Evolutionary conservation across 2,113 vertebrate genomes (phyloP).

Genomic region (Rana temporaria): DNA sequence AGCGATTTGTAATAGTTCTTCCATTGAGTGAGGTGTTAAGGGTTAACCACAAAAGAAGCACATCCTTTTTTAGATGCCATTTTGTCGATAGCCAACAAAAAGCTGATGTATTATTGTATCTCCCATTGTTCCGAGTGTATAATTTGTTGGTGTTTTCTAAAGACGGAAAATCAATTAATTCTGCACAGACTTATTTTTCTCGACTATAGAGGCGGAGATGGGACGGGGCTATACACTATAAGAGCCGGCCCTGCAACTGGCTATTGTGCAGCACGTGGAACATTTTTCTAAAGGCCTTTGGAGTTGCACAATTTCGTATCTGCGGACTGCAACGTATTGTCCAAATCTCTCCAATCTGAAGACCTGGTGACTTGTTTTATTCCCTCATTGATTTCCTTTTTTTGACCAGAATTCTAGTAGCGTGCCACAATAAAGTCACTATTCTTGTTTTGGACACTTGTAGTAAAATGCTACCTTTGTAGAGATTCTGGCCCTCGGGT

Average conservation of each 20-base stretch:
- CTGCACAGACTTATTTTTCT: background rate
- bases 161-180: background rate
- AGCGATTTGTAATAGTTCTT: background rate
- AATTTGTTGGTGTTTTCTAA: slow-evolving; percentile 28
- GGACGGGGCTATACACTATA: background rate
- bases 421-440: background rate
- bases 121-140: slow-evolving; percentile 28
- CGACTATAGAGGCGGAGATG: background rate
- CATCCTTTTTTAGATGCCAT: slow-evolving; percentile 11
- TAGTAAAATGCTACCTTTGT: background rate
- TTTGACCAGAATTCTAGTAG: slow-evolving; percentile 4
- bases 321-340: slow-evolving; percentile 3
- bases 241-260: background rate
- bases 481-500: no score
- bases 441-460: slow-evolving; percentile 2
- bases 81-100: slow-evolving; percentile 41
- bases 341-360: background rate
- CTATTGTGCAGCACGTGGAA: background rate
- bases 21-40: background rate
- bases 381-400: slow-evolving; percentile 28
- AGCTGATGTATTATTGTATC: slow-evolving; percentile 12
- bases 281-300: background rate
- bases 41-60: slow-evolving; percentile 13
- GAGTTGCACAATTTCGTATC: background rate
- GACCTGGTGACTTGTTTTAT: slow-evolving; percentile 26